Conservation (phyloP, 2,797 vertebrate genomes). For the Sebastes cheni region DNA sequence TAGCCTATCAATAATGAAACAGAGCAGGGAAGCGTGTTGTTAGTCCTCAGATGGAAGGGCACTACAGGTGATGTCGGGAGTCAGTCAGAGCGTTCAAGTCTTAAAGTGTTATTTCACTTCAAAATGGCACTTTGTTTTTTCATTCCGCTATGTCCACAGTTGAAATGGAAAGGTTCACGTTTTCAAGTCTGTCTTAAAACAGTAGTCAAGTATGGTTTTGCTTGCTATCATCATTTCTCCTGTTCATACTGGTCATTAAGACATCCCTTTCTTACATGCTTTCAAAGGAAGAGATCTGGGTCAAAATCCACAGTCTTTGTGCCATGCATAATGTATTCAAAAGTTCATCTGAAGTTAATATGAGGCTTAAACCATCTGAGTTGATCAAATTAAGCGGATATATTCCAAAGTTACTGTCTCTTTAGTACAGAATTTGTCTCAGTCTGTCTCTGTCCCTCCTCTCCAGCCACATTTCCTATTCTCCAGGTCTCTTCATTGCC, state of each 20-base stretch:
- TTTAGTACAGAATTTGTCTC: background rate
- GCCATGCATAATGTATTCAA: background rate
- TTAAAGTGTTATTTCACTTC: constrained; percentile 11
- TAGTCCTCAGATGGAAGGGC: constrained; percentile 20
- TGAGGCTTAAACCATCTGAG: background rate
- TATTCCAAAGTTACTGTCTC: background rate
- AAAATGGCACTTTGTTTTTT: background rate
- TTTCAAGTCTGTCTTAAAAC: background rate
- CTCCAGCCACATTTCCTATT: background rate
- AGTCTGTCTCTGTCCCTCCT: background rate
- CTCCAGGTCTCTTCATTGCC: background rate
- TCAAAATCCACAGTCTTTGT: background rate
- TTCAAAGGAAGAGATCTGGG: background rate
- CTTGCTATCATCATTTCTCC: background rate
- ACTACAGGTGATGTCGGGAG: background rate
- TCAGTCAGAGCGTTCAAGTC: constrained; percentile 3
- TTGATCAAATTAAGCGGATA: background rate
- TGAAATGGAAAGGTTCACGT: background rate
- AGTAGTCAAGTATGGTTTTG: too few relatives aligned
- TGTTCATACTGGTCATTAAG: background rate
- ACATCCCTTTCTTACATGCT: background rate
- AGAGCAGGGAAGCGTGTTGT: constrained; percentile 54
- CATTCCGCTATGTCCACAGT: background rate
- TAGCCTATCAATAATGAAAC: constrained; percentile 73
- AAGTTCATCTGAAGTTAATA: background rate